Base-by-base conservation (phyloP, 1,140 invertebrate species). In the Drosophila funebris region DNA sequence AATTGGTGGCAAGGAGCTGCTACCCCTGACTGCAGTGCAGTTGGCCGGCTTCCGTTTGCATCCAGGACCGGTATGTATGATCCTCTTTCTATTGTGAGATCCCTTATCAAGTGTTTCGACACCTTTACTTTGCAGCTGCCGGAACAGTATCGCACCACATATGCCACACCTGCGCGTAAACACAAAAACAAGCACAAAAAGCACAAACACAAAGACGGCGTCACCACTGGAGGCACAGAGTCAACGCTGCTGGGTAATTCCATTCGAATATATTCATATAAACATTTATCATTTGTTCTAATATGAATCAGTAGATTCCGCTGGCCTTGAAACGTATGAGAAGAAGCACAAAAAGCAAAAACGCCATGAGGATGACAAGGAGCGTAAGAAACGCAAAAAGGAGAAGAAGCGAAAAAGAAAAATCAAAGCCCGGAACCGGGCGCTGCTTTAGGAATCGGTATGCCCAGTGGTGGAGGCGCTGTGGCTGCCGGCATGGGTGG, bases 261-360 rank as follows among this genome's bases (percentile, higher is more conserved):
- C 0, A 54, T 7, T 6, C 18, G 9, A 24, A 48, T 43, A 3
- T 14, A 20, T 8, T 5, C 4, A 18, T 7, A 16, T n/a, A 22
- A 7, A 1, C n/a, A n/a, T n/a, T n/a, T n/a, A n/a, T n/a, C n/a
- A 14, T 14, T n/a, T 14, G 7, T 11, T 9, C 3, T 48, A 3
- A 41, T 16, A 4, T 16, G 8, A 14, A 9, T 52, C 91, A 80
- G 91, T 93, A 90, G 93, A 94, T 75, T 94, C 95, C 52, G 76
- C 90, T 53, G 95, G 95, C 54, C 94, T 95, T 29, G 96, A 97
- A 90, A 96, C 96, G 24, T 96, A 98, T 82, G 97, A 98, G 90
- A 98, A 98, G 94, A 98, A 98, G 91, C 97, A 98, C 90, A 99
- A 98, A 93, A 98, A 98, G 89, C 97, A 98, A 85, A 98, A 98